A percentile compares a stretch with the other conserved stretches of the same genome.
Conservation (phyloP, 2,113 vertebrate genomes). For the Stegastes partitus region DNA sequence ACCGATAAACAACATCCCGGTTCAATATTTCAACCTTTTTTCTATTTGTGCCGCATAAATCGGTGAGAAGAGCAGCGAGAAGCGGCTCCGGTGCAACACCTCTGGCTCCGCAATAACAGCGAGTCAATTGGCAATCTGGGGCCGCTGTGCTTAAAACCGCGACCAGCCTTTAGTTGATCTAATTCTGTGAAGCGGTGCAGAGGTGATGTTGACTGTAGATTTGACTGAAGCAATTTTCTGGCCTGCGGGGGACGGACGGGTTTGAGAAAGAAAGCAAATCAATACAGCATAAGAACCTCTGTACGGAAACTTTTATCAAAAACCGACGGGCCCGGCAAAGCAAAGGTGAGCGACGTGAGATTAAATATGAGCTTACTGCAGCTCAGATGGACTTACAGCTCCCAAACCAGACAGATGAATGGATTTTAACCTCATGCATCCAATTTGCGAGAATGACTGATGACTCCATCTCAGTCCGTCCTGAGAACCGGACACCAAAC, state of each 20-base stretch:
- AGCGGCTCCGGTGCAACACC: neutral
- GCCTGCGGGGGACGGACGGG: neutral
- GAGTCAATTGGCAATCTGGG: slow-evolving; percentile 18
- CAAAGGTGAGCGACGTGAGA: neutral
- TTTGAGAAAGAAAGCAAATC: slow-evolving; percentile 8
- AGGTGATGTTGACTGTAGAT: slow-evolving; percentile 1
- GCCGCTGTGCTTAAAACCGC: neutral
- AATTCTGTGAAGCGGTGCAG: slow-evolving; percentile 13
- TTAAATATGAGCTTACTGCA: neutral
- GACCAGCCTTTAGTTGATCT: slow-evolving; percentile 10
- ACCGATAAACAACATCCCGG: slow-evolving; percentile 16
- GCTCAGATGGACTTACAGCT: too few species aligned
- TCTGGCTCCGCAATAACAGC: slow-evolving; percentile 14
- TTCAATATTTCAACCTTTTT: slow-evolving; percentile 20
- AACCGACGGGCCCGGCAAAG: neutral
- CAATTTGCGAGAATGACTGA: neutral
- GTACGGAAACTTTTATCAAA: slow-evolving; percentile 1
- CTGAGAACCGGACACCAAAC: too few species aligned
- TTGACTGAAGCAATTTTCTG: neutral
- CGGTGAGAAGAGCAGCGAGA: neutral
- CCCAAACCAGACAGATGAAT: neutral
- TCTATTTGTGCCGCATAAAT: slow-evolving; percentile 1
- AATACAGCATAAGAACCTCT: neutral
- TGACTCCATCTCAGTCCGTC: too few species aligned
- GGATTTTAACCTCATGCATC: neutral